Evolutionary conservation across 2,113 vertebrate species (phyloP).

Genomic region (Xenus cinereus): DNA sequence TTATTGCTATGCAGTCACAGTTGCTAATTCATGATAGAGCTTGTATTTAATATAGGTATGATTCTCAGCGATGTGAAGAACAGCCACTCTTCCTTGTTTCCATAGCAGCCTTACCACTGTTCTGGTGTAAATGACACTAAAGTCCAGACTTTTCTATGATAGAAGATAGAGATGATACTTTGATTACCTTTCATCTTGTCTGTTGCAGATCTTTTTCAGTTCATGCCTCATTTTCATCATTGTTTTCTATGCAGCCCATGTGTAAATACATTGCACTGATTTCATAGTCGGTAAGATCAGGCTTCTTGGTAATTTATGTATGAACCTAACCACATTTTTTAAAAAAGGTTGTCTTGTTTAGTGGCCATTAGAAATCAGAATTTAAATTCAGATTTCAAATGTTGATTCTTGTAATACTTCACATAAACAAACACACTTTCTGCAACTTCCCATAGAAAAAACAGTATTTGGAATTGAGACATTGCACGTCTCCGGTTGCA

Average conservation of each 20-base stretch:
- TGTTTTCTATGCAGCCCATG: neutral
- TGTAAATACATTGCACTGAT: neutral
- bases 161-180: neutral
- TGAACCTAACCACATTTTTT: neutral
- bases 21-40: neutral
- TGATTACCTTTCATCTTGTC: neutral
- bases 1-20: neutral
- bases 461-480: neutral
- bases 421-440: neutral
- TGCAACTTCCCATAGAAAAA: neutral
- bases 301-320: neutral
- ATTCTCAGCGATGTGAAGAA: neutral
- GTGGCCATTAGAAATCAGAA: neutral
- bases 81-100: neutral
- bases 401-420: neutral
- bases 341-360: neutral
- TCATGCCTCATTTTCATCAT: neutral
- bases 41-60: neutral
- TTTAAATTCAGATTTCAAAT: neutral
- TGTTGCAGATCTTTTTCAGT: neutral
- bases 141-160: neutral
- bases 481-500: neutral
- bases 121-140: neutral
- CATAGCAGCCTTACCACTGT: neutral
- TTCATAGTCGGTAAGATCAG: neutral